Conservation (phyloP, 2,888 invertebrate genomes). For the Athalia circularis region DNA sequence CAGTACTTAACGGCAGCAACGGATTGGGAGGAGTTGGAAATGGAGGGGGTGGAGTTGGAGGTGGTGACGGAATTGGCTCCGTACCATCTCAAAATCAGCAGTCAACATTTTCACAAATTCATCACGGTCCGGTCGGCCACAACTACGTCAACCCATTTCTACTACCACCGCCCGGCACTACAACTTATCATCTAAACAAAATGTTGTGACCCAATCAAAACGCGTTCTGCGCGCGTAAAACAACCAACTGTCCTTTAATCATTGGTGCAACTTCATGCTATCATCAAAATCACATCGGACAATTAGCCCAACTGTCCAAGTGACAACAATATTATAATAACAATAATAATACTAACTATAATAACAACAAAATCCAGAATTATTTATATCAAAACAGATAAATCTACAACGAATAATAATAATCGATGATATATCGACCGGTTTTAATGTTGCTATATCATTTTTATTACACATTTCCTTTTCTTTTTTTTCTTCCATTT, state of each 20-base stretch:
- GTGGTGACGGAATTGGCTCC: slow-evolving; percentile 45
- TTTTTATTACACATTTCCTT: not conserved
- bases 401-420: too few relatives aligned
- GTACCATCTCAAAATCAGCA: slow-evolving; percentile 63
- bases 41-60: slow-evolving; percentile 51
- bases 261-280: slow-evolving; percentile 63
- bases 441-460: too few relatives aligned
- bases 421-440: too few relatives aligned
- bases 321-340: slow-evolving; percentile 52
- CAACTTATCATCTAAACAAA: slow-evolving; percentile 75
- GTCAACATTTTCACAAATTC: slow-evolving; percentile 65
- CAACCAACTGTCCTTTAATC: slow-evolving; percentile 62
- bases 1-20: slow-evolving; percentile 60
- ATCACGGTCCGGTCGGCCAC: slow-evolving; percentile 72
- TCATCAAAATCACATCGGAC: slow-evolving; percentile 58
- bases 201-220: slow-evolving; percentile 76
- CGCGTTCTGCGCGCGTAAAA: slow-evolving; percentile 64
- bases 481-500: not conserved
- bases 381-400: not conserved
- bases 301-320: slow-evolving; percentile 64
- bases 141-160: slow-evolving; percentile 77
- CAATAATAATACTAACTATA: not conserved
- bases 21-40: not conserved
- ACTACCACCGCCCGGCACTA: slow-evolving; percentile 73
- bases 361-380: slow-evolving; percentile 15